phyloP scores from a whole-genome alignment of 2,888 invertebrate genomes.

The Volucella inanis region DNA sequence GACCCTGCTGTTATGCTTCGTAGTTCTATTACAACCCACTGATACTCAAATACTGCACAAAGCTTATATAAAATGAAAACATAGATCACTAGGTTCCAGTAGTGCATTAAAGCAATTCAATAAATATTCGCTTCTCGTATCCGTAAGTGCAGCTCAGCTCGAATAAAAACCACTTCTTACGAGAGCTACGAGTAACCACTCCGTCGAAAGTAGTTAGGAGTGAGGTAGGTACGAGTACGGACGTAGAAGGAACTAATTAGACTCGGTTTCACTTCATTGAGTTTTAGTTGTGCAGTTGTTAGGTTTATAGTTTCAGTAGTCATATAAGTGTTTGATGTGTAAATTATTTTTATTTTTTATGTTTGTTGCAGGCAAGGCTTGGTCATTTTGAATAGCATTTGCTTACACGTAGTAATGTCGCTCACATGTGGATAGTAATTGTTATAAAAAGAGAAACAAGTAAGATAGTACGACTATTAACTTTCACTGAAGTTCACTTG shows the following conservation, averaged over 20 bases:
- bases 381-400: too few species aligned
- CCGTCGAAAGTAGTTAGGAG: conserved; percentile 46
- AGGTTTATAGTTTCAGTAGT: conserved; percentile 1
- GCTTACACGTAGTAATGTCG: too few species aligned
- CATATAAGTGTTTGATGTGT: conserved; percentile 1
- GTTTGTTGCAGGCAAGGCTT: too few species aligned
- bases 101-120: conserved; percentile 40
- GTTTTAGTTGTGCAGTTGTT: conserved; percentile 7
- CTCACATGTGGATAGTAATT: too few species aligned
- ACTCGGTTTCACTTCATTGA: conserved; percentile 46
- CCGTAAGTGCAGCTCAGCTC: neutral
- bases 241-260: conserved; percentile 54
- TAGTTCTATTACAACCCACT: conserved; percentile 17
- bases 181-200: neutral
- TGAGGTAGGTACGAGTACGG: neutral
- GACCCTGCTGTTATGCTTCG: conserved; percentile 33
- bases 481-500: too few species aligned
- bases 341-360: conserved; percentile 19
- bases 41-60: too few species aligned
- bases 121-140: conserved; percentile 21
- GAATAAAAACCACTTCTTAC: conserved; percentile 8
- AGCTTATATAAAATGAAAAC: conserved; percentile 19
- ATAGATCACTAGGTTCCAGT: conserved; percentile 14
- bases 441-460: too few species aligned
- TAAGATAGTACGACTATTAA: too few species aligned